phyloP scores from a whole-genome alignment of 2,888 invertebrate species.

The Drosophila prostipennis region DNA sequence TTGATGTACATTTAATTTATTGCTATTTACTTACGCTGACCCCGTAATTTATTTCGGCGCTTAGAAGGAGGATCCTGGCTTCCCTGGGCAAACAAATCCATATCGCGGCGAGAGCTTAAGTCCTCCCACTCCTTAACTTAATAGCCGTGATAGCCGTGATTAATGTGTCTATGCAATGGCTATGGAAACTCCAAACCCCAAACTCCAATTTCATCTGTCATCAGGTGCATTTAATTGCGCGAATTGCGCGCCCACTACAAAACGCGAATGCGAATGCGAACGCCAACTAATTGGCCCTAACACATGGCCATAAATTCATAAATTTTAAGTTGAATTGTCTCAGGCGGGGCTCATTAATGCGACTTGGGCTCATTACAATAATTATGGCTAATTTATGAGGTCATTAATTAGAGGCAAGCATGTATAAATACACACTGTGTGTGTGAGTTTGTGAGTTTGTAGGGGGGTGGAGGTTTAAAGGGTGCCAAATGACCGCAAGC shows the following conservation, averaged over 20 bases:
- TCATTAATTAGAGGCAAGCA: slow-evolving; percentile 71
- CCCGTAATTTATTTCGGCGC: slow-evolving; percentile 64
- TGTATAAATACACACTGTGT: not conserved
- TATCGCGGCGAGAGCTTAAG: slow-evolving; percentile 10
- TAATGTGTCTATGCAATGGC: slow-evolving; percentile 68
- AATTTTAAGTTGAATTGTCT: slow-evolving; percentile 80
- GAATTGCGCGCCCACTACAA: slow-evolving; percentile 72
- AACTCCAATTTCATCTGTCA: slow-evolving; percentile 62
- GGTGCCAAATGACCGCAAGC: slow-evolving; percentile 16
- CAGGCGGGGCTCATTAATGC: slow-evolving; percentile 30
- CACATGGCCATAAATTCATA: slow-evolving; percentile 75
- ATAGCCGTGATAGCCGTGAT: slow-evolving; percentile 40
- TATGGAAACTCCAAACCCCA: no score
- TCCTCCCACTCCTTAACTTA: not conserved
- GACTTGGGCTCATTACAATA: slow-evolving; percentile 77
- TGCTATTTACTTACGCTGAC: slow-evolving; percentile 61
- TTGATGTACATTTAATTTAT: slow-evolving; percentile 78
- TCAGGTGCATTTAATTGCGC: slow-evolving; percentile 83
- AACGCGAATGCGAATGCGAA: slow-evolving; percentile 44
- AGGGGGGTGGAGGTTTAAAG: slow-evolving; percentile 2
- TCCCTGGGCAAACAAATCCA: slow-evolving; percentile 16
- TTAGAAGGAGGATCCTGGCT: not conserved
- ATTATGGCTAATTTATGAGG: slow-evolving; percentile 80
- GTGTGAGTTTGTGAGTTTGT: not conserved
- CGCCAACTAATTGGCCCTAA: slow-evolving; percentile 75